Evolutionary conservation across 2,888 invertebrate species (phyloP).

Genomic region (Therioaphis trifolii): DNA sequence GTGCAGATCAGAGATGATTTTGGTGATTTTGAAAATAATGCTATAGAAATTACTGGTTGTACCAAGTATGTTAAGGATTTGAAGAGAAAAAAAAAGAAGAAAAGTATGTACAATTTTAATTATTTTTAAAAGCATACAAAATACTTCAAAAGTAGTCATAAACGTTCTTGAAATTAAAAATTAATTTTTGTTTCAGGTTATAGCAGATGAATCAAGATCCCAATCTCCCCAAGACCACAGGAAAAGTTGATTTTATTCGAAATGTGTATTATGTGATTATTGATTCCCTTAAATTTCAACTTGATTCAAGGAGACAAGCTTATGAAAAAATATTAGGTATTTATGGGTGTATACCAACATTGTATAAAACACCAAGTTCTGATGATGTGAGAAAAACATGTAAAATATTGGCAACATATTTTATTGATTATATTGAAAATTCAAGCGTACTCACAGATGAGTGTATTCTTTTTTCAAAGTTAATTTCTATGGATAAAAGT

Average conservation of each 20-base stretch:
- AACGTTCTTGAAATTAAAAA: too few species aligned
- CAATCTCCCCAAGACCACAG: too few species aligned
- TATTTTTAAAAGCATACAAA: constrained; percentile 4
- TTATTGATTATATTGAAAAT: constrained; percentile 1
- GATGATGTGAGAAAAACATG: not conserved
- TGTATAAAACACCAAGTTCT: not conserved
- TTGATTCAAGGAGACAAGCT: not conserved
- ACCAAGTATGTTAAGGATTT: not conserved
- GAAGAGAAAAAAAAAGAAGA: constrained; percentile 9
- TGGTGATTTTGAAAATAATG: too few species aligned
- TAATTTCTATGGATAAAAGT: not conserved
- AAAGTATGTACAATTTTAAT: not conserved
- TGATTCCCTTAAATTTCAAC: too few species aligned
- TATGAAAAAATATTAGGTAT: constrained; percentile 6
- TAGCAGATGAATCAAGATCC: too few species aligned
- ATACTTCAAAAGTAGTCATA: not conserved
- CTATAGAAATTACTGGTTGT: too few species aligned
- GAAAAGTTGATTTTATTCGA: too few species aligned
- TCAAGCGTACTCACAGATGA: not conserved
- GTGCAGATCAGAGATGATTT: too few species aligned
- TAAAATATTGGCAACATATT: not conserved
- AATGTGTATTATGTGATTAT: too few species aligned
- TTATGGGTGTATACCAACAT: constrained; percentile 11
- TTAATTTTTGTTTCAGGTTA: too few species aligned
- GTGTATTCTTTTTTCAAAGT: constrained; percentile 14